Evolutionary conservation across 2,797 vertebrate species (phyloP).

Genomic region (Aeoliscus strigatus): DNA sequence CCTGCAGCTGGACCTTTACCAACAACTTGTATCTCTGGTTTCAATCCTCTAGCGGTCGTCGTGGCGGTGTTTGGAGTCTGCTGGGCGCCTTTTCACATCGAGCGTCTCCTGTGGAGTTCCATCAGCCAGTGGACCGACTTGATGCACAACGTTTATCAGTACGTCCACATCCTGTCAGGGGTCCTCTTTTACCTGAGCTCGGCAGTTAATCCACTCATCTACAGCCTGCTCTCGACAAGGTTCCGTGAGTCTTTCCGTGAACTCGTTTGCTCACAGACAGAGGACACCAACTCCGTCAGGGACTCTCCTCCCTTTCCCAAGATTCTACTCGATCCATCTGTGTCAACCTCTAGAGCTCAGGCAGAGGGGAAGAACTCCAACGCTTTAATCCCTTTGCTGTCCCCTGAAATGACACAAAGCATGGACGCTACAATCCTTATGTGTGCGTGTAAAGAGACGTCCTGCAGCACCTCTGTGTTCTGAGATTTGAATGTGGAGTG

Average conservation of each 20-base stretch:
- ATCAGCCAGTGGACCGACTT: constrained; percentile 64
- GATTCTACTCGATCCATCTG: constrained; percentile 41
- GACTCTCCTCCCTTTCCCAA: constrained; percentile 63
- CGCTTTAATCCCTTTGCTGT: constrained; percentile 40
- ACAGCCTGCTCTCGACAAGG: constrained; percentile 90
- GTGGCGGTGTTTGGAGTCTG: constrained; percentile 87
- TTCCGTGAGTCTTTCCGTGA: constrained; percentile 87
- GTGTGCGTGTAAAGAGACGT: constrained; percentile 28
- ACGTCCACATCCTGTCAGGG: constrained; percentile 82
- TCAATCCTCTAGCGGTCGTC: constrained; percentile 80
- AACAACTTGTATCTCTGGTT: too few species aligned
- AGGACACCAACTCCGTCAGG: constrained; percentile 47
- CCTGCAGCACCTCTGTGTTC: constrained; percentile 46
- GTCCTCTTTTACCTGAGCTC: constrained; percentile 91
- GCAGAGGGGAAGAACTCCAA: constrained; percentile 25
- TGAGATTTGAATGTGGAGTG: constrained; percentile 5
- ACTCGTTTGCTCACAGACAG: constrained; percentile 63
- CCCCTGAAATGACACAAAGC: constrained; percentile 34
- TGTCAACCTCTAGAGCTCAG: constrained; percentile 32
- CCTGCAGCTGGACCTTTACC: too few species aligned
- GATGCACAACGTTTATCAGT: constrained; percentile 72
- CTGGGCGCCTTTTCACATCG: constrained; percentile 90
- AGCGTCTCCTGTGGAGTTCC: constrained; percentile 89
- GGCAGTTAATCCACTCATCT: constrained; percentile 85
- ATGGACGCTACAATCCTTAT: constrained; percentile 29